Evolutionary conservation across 2,888 invertebrate species (phyloP).

Genomic region (Bimastos eiseni): DNA sequence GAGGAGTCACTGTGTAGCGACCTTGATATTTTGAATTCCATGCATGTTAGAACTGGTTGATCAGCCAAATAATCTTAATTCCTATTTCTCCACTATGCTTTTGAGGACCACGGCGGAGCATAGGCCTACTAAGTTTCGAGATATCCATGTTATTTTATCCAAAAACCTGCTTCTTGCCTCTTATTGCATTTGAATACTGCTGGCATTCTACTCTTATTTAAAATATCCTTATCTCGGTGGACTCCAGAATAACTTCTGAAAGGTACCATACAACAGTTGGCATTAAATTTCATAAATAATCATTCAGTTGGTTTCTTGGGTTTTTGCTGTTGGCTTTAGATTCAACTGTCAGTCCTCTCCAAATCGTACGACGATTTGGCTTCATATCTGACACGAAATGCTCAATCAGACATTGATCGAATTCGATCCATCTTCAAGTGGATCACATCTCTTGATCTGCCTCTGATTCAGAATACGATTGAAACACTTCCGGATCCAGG

Average conservation of each 20-base stretch:
- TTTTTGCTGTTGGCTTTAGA: neutral
- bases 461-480: slow-evolving; percentile 48
- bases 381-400: slow-evolving; percentile 13
- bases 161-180: neutral
- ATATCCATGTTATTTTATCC: neutral
- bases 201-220: neutral
- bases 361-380: neutral
- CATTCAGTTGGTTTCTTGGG: neutral
- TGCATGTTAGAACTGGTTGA: neutral
- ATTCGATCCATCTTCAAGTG: slow-evolving; percentile 55
- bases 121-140: neutral
- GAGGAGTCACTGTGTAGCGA: neutral
- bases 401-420: slow-evolving; percentile 72
- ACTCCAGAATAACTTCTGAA: neutral
- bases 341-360: neutral
- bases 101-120: neutral
- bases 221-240: neutral
- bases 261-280: neutral
- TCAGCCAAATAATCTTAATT: neutral
- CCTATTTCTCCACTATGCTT: neutral
- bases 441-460: slow-evolving; percentile 56
- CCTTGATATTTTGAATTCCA: neutral
- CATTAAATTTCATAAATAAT: neutral
- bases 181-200: neutral
- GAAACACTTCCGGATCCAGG: slow-evolving; percentile 51